These are phyloP conservation scores for Agrypnus murinus DNA, from an alignment of 2,888 invertebrate genomes.

Conservation along the genomic window DNA sequence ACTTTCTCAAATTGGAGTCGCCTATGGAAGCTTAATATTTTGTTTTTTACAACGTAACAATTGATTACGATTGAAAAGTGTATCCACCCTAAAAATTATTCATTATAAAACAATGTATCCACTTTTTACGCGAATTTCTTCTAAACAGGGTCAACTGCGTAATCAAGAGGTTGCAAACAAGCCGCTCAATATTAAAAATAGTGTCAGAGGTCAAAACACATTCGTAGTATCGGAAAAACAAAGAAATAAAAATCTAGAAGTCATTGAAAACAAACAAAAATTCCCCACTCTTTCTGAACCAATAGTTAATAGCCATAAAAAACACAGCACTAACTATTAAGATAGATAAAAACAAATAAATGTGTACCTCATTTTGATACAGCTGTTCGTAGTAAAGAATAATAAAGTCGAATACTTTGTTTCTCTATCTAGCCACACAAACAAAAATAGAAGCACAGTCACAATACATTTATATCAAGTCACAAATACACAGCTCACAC, in stretches of 20 bases:
- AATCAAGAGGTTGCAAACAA: slow-evolving; percentile 19
- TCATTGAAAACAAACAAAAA: too few relatives aligned
- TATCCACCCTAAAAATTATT: too few relatives aligned
- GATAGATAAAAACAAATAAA: slow-evolving; percentile 16
- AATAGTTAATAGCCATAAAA: too few relatives aligned
- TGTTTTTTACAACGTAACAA: too few relatives aligned
- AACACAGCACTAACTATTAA: too few relatives aligned
- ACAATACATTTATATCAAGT: slow-evolving; percentile 37
- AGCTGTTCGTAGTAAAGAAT: slow-evolving; percentile 32
- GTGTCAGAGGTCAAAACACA: slow-evolving; percentile 30
- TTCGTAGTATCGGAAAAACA: slow-evolving; percentile 6
- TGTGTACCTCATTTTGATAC: slow-evolving; percentile 37
- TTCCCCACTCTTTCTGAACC: too few relatives aligned
- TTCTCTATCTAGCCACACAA: slow-evolving; percentile 27
- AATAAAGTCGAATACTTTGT: slow-evolving; percentile 23
- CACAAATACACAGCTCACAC: slow-evolving; percentile 28
- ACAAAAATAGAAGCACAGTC: slow-evolving; percentile 38
- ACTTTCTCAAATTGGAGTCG: too few relatives aligned
- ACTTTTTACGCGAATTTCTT: neutral
- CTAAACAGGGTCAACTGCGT: slow-evolving; percentile 1
- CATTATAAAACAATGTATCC: neutral
- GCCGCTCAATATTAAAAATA: slow-evolving; percentile 33
- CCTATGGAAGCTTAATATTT: too few relatives aligned
- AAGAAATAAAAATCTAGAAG: too few relatives aligned
- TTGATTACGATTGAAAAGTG: too few relatives aligned